A percentile compares a stretch with the other conserved stretches of the same genome.
These are phyloP conservation scores for Drosophila cardini DNA, from an alignment of 1,140 invertebrate genomes.

Conservation along the genomic window DNA sequence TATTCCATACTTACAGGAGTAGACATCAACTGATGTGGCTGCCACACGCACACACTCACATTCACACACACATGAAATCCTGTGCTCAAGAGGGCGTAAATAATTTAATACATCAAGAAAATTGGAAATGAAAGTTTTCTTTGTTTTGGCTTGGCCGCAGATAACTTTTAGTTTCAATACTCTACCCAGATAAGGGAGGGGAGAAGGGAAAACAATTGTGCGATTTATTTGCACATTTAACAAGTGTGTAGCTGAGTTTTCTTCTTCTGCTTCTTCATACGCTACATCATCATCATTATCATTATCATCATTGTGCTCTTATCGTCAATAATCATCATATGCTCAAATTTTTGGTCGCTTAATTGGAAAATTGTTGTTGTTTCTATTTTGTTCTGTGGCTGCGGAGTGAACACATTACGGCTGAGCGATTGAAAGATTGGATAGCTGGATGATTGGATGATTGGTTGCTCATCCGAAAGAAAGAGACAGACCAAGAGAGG, in stretches of 20 bases:
- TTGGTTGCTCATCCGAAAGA: constrained; percentile 39
- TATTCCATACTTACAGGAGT: constrained; percentile 11
- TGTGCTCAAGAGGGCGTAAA: constrained; percentile 82
- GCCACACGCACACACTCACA: constrained; percentile 45
- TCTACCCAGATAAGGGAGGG: background rate
- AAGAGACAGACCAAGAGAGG: background rate
- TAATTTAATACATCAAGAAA: constrained; percentile 84
- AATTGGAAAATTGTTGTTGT: constrained; percentile 82
- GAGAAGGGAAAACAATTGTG: constrained; percentile 58
- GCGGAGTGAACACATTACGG: constrained; percentile 53
- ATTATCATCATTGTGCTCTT: constrained; percentile 52
- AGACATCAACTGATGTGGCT: constrained; percentile 29
- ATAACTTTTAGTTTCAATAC: constrained; percentile 77
- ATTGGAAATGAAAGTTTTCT: constrained; percentile 82
- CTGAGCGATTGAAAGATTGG: constrained; percentile 69
- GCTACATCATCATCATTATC: constrained; percentile 4
- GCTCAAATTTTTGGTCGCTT: constrained; percentile 83
- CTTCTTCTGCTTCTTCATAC: constrained; percentile 26
- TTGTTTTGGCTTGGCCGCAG: constrained; percentile 76
- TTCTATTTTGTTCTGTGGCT: constrained; percentile 39
- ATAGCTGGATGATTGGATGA: constrained; percentile 55
- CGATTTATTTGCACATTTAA: constrained; percentile 82
- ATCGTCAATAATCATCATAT: constrained; percentile 83
- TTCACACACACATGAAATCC: constrained; percentile 54
- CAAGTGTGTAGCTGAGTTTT: constrained; percentile 42